Evolutionary conservation across 2,113 vertebrate genomes (phyloP).

Genomic region (Percina caprodes): DNA sequence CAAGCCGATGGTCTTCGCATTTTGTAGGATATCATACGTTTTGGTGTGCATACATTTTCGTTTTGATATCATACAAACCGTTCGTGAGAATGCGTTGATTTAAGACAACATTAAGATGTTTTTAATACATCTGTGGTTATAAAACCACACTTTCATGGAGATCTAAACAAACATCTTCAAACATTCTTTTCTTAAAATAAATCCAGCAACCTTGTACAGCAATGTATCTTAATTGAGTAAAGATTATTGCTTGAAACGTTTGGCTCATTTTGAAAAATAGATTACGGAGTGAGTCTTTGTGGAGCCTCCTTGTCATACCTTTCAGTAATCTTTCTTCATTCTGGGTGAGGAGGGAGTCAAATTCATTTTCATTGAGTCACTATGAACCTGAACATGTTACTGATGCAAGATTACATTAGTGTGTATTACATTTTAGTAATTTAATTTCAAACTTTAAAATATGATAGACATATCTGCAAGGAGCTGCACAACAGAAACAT

Average conservation of each 20-base stretch:
- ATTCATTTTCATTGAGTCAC: constrained; percentile 50
- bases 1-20: too few species aligned
- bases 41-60: too few species aligned
- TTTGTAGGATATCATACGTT: too few species aligned
- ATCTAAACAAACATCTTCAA: neutral
- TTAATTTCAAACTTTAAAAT: constrained; percentile 21
- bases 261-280: constrained; percentile 23
- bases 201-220: constrained; percentile 11
- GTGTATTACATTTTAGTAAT: constrained; percentile 17
- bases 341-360: constrained; percentile 37
- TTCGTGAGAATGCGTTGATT: neutral
- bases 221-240: constrained; percentile 30
- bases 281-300: constrained; percentile 36
- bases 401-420: constrained; percentile 23
- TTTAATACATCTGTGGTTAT: neutral
- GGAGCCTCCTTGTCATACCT: constrained; percentile 29
- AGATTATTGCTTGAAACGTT: constrained; percentile 24
- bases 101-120: neutral
- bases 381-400: constrained; percentile 21
- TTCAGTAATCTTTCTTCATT: constrained; percentile 53
- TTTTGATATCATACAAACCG: too few species aligned
- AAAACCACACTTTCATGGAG: neutral
- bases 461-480: neutral
- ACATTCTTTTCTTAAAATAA: constrained; percentile 2
- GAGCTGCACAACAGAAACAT: neutral